phyloP scores from a whole-genome alignment of 2,113 vertebrate genomes.

The Notothenia rossii region DNA sequence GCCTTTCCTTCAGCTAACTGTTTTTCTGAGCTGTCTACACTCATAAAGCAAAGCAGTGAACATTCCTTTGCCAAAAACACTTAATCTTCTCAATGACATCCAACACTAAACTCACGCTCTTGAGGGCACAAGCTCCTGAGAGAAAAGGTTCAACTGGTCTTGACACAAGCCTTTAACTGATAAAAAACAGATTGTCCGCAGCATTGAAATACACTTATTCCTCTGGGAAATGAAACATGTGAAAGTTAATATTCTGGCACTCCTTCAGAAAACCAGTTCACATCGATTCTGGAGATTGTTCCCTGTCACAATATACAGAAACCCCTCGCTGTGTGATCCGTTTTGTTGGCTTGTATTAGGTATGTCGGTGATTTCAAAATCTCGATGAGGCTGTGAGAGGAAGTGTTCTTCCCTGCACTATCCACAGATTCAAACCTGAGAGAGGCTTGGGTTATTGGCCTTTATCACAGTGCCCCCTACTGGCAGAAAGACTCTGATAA shows the following conservation, averaged over 20 bases:
- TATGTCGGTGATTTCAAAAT: conserved; percentile 67
- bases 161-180: conserved; percentile 72
- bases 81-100: conserved; percentile 67
- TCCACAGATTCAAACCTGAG: conserved; percentile 41
- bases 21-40: conserved; percentile 53
- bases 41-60: conserved; percentile 53
- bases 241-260: conserved; percentile 71
- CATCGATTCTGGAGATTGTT: conserved; percentile 55
- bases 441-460: conserved; percentile 44
- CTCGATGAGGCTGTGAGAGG: conserved; percentile 56
- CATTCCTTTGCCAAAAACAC: conserved; percentile 59
- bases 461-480: conserved; percentile 86
- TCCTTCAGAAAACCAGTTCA: conserved; percentile 42
- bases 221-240: conserved; percentile 64
- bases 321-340: conserved; percentile 59
- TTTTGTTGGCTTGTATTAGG: conserved; percentile 62
- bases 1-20: conserved; percentile 41
- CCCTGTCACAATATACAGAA: conserved; percentile 56
- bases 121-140: conserved; percentile 41
- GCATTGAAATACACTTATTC: conserved; percentile 62
- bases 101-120: conserved; percentile 43
- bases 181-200: conserved; percentile 43
- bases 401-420: conserved; percentile 32
- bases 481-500: conserved; percentile 48
- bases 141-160: conserved; percentile 67